Evolutionary conservation across 2,888 invertebrate genomes (phyloP).

Genomic region (Keiferia lycopersicella): DNA sequence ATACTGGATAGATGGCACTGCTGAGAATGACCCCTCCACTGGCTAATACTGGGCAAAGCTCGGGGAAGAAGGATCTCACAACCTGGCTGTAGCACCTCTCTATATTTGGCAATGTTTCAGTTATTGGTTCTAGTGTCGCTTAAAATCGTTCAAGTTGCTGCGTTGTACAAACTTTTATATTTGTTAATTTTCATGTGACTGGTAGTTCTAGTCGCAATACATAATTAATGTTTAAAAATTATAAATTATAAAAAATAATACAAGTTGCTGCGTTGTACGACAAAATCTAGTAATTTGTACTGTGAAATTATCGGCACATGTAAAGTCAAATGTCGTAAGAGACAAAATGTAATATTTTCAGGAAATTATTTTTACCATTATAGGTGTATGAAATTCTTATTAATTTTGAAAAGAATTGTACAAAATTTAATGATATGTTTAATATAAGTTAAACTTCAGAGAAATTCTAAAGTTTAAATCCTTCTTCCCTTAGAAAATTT

Average conservation of each 20-base stretch:
- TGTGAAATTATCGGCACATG: background rate
- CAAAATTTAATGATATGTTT: no score
- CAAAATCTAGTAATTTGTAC: no score
- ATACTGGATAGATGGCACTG: conserved; percentile 80
- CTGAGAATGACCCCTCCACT: conserved; percentile 71
- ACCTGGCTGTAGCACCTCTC: conserved; percentile 73
- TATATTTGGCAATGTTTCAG: conserved; percentile 51
- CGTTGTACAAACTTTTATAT: no score
- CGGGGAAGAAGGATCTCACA: conserved; percentile 79
- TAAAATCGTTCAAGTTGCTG: no score
- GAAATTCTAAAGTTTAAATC: conserved; percentile 50
- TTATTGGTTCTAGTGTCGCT: background rate
- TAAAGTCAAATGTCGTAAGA: background rate
- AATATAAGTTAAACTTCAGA: conserved; percentile 1
- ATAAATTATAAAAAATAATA: background rate
- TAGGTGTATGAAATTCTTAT: no score
- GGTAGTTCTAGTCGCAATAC: no score
- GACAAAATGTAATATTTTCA: background rate
- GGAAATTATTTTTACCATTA: background rate
- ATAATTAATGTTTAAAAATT: no score
- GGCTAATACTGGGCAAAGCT: conserved; percentile 77
- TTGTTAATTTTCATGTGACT: no score
- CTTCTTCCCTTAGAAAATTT: conserved; percentile 68
- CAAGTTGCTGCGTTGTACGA: background rate
- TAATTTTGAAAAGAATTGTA: no score